A percentile compares a stretch with the other conserved stretches of the same genome.
Evolutionary conservation across 2,888 invertebrate genomes (phyloP).

Genomic region (Hyposoter dolosus): DNA sequence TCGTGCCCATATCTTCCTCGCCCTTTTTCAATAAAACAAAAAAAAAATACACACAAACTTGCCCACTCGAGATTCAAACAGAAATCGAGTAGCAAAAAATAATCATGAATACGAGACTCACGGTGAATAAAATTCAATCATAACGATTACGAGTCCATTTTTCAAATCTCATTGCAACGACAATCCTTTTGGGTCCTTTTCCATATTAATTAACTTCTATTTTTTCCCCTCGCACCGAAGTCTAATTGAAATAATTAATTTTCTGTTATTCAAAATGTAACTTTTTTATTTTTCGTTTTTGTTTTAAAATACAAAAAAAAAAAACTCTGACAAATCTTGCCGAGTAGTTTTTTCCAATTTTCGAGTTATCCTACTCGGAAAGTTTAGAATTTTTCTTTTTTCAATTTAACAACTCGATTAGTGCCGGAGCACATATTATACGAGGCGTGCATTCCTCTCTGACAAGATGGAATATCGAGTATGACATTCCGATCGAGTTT

Average conservation of each 20-base stretch:
- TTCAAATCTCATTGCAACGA: conserved; percentile 21
- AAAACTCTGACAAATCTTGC: background rate
- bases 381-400: background rate
- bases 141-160: conserved; percentile 40
- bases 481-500: conserved; percentile 66
- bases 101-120: conserved; percentile 1
- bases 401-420: conserved; percentile 7
- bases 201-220: conserved; percentile 4
- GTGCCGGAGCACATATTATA: background rate
- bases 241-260: background rate
- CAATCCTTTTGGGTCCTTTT: conserved; percentile 17
- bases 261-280: background rate
- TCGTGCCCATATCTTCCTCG: conserved; percentile 11
- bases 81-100: conserved; percentile 34
- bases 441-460: conserved; percentile 1
- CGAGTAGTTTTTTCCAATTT: background rate
- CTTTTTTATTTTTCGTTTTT: too few relatives aligned
- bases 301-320: background rate
- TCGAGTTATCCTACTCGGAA: background rate
- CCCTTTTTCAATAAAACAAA: background rate
- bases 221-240: background rate
- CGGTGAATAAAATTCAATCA: conserved; percentile 46
- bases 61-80: conserved; percentile 18
- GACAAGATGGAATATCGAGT: conserved; percentile 66
- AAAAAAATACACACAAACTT: background rate